Evolutionary conservation across 2,888 invertebrate genomes (phyloP).

Genomic region (Terebella lapidaria): DNA sequence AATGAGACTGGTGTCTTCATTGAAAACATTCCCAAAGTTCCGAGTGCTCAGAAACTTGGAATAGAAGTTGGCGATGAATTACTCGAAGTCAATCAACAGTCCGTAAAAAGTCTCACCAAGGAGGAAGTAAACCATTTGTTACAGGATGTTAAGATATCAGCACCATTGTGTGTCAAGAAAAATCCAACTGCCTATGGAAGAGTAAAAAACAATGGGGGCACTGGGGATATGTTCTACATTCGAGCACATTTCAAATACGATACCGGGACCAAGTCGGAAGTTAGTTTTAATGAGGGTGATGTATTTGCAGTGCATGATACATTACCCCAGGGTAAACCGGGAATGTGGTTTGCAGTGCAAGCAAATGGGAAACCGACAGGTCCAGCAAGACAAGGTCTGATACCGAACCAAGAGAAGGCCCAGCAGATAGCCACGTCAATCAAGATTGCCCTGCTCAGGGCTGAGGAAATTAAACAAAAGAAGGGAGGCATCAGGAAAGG

Average conservation of each 20-base stretch:
- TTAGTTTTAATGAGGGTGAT: slow-evolving; percentile 23
- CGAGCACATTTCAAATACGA: slow-evolving; percentile 22
- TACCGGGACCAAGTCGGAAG: slow-evolving; percentile 14
- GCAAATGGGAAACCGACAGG: slow-evolving; percentile 1
- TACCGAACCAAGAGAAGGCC: slow-evolving; percentile 23
- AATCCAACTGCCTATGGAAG: slow-evolving; percentile 15
- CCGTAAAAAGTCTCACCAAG: slow-evolving; percentile 16
- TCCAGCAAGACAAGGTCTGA: slow-evolving; percentile 19
- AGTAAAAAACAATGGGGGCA: slow-evolving; percentile 19
- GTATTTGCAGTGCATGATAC: slow-evolving; percentile 26
- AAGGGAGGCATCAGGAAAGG: slow-evolving; percentile 22
- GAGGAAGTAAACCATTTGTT: slow-evolving; percentile 22
- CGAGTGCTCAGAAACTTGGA: slow-evolving; percentile 19
- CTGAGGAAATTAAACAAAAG: slow-evolving; percentile 9
- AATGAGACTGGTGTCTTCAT: slow-evolving; percentile 27
- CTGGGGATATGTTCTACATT: slow-evolving; percentile 25
- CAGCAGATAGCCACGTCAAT: slow-evolving; percentile 21
- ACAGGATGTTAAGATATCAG: slow-evolving; percentile 4
- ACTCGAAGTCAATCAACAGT: slow-evolving; percentile 17
- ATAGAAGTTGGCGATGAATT: slow-evolving; percentile 26
- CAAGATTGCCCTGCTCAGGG: slow-evolving; percentile 4
- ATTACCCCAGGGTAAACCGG: slow-evolving; percentile 21
- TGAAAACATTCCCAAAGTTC: slow-evolving; percentile 16
- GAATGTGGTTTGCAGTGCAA: slow-evolving; percentile 23
- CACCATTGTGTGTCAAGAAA: slow-evolving; percentile 16